phyloP scores from a whole-genome alignment of 2,113 vertebrate species.

The Hyla sarda region DNA sequence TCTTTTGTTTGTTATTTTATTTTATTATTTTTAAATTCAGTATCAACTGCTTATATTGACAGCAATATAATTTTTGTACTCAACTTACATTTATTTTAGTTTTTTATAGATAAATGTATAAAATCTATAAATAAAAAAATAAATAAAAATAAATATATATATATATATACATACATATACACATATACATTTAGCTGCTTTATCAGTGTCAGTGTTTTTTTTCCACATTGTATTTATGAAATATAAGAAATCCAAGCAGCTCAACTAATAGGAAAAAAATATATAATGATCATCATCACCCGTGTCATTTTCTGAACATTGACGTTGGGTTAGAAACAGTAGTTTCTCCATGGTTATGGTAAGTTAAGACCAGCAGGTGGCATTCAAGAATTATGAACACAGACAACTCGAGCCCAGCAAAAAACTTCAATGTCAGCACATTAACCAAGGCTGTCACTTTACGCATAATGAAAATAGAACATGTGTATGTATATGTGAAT shows the following conservation, averaged over 20 bases:
- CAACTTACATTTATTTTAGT: neutral
- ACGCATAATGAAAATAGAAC: neutral
- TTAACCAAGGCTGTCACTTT: neutral
- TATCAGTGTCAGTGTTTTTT: too few relatives aligned
- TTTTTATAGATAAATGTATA: neutral
- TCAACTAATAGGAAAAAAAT: neutral
- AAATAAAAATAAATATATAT: too few relatives aligned
- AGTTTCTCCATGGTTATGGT: neutral
- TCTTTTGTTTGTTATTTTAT: neutral
- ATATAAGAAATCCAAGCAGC: neutral
- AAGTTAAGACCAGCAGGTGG: slow-evolving; percentile 66
- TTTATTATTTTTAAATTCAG: neutral
- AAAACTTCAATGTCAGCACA: neutral
- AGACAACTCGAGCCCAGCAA: neutral
- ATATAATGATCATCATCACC: neutral
- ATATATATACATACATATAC: too few relatives aligned
- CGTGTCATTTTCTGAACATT: neutral
- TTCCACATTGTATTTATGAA: too few relatives aligned
- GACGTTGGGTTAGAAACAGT: neutral
- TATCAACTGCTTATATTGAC: too few relatives aligned
- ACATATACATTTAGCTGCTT: too few relatives aligned
- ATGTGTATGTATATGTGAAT: too few relatives aligned
- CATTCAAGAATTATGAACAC: slow-evolving; percentile 64
- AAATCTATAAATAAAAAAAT: too few relatives aligned
- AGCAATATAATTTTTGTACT: neutral